phyloP scores from a whole-genome alignment of 2,113 vertebrate species.

The Bubalus kerabau region DNA sequence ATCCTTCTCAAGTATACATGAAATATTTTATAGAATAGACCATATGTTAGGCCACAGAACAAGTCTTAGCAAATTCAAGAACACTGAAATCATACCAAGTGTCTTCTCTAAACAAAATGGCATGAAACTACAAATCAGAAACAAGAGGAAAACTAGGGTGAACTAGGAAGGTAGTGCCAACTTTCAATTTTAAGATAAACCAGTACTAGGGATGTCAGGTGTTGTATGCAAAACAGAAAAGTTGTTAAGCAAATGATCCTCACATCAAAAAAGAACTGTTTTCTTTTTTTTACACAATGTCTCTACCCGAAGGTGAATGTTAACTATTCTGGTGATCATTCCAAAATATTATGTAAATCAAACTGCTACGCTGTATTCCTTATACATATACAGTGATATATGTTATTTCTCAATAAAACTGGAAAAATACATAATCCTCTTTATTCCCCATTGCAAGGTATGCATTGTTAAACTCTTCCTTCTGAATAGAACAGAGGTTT shows the following conservation, averaged over 20 bases:
- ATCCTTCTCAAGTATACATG: background rate
- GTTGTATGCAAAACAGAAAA: background rate
- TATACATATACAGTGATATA: background rate
- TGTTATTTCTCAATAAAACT: background rate
- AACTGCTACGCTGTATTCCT: background rate
- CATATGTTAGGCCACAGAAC: background rate
- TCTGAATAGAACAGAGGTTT: background rate
- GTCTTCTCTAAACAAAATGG: background rate
- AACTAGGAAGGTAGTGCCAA: background rate
- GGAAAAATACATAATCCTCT: background rate
- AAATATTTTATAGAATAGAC: background rate
- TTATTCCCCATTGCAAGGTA: background rate
- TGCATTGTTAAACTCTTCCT: background rate
- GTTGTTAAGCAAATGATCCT: background rate
- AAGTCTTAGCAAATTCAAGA: background rate
- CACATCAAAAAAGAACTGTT: background rate
- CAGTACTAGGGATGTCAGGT: background rate
- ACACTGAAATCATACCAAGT: background rate
- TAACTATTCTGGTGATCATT: background rate
- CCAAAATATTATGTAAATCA: background rate
- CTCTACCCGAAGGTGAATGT: background rate
- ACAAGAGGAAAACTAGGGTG: background rate
- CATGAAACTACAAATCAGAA: background rate
- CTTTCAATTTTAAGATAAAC: background rate
- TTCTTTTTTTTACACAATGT: background rate